Evolutionary conservation across 2,113 vertebrate genomes (phyloP).

Genomic region (Ciconia boyciana): DNA sequence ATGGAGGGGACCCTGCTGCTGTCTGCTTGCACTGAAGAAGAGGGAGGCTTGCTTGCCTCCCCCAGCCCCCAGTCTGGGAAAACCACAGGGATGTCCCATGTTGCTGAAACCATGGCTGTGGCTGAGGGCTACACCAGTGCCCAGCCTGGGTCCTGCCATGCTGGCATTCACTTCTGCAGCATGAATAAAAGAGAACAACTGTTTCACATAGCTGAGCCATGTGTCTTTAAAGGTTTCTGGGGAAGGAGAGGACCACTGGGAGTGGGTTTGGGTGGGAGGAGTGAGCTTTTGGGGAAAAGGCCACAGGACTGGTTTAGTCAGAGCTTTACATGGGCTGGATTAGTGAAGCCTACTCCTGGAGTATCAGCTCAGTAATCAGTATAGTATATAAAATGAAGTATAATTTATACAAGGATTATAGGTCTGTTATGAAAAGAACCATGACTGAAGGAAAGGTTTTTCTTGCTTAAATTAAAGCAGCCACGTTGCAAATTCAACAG

Average conservation of each 20-base stretch:
- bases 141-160: not conserved
- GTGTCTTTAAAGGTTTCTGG: not conserved
- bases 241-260: not conserved
- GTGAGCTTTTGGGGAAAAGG: not conserved
- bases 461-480: not conserved
- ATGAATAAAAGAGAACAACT: not conserved
- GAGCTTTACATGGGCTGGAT: not conserved
- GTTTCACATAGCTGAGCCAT: rapidly evolving
- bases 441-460: not conserved
- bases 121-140: not conserved
- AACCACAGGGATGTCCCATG: rapidly evolving
- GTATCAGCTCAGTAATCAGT: not conserved
- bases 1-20: not conserved
- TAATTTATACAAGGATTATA: not conserved
- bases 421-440: not conserved
- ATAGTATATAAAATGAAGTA: not conserved
- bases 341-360: not conserved
- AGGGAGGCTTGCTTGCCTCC: not conserved
- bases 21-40: not conserved
- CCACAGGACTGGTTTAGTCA: not conserved
- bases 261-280: not conserved
- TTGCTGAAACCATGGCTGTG: not conserved
- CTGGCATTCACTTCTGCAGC: not conserved
- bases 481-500: not conserved
- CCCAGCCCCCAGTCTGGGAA: not conserved